A percentile compares a stretch with the other conserved stretches of the same genome.
phyloP scores from a whole-genome alignment of 2,113 vertebrate genomes.

The Saiga tatarica region DNA sequence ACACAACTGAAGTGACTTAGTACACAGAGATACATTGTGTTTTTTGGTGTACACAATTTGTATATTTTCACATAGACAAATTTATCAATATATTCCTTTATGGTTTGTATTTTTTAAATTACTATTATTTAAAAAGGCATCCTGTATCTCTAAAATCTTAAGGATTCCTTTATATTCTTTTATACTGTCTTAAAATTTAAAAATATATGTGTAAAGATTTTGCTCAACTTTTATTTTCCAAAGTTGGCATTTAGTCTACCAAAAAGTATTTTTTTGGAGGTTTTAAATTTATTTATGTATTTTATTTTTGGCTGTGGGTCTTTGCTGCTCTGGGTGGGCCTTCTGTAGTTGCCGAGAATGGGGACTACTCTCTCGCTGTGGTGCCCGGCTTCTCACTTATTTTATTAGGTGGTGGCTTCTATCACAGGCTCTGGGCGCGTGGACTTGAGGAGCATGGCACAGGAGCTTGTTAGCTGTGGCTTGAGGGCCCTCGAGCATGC shows the following conservation, averaged over 20 bases:
- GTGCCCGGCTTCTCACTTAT: background rate
- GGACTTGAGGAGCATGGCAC: background rate
- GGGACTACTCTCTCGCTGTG: background rate
- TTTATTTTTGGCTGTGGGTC: background rate
- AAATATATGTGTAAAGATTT: background rate
- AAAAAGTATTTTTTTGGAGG: background rate
- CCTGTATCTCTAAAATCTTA: background rate
- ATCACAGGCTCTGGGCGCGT: background rate
- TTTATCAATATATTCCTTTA: background rate
- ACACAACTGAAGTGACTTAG: background rate
- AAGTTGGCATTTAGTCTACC: background rate
- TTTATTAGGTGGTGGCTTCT: background rate
- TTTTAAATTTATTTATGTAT: background rate
- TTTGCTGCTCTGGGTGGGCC: background rate
- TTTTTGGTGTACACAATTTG: background rate
- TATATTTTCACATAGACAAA: background rate
- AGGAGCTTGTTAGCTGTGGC: background rate
- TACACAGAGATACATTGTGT: background rate
- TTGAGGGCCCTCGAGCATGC: background rate
- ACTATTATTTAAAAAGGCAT: background rate
- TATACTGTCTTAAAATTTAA: background rate
- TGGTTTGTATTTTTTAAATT: background rate
- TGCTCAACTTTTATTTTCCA: background rate
- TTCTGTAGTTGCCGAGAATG: background rate
- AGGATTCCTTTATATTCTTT: background rate